phyloP scores from a whole-genome alignment of 2,113 vertebrate species.

The Picathartes gymnocephalus region DNA sequence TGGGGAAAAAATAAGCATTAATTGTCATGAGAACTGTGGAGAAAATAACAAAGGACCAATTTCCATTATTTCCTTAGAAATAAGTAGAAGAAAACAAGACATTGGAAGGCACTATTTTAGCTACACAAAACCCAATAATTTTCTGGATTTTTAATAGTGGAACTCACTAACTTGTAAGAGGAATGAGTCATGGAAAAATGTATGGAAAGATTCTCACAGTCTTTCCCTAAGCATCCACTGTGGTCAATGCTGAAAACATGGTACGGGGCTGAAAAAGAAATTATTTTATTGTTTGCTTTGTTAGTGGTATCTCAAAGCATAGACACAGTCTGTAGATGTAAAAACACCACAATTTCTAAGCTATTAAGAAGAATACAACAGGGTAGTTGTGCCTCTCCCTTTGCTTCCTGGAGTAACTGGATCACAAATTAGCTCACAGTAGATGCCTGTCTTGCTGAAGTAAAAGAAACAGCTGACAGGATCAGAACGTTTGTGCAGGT shows the following conservation, averaged over 20 bases:
- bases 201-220: neutral
- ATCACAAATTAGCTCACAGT: neutral
- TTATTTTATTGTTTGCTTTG: neutral
- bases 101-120: neutral
- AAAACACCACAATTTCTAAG: neutral
- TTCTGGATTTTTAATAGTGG: neutral
- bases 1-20: neutral
- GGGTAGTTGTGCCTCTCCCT: neutral
- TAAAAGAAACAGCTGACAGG: neutral
- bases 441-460: neutral
- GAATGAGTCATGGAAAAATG: neutral
- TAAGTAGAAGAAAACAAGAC: neutral
- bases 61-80: neutral
- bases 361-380: neutral
- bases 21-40: neutral
- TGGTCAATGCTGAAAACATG: neutral
- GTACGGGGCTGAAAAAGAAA: neutral
- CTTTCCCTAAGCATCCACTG: neutral
- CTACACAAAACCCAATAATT: neutral
- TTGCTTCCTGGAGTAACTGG: neutral
- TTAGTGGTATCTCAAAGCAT: neutral
- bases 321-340: fast-evolving
- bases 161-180: neutral
- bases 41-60: neutral
- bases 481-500: neutral